Conservation (phyloP, 1,140 invertebrate genomes). For the Hesperophylax magnus region DNA sequence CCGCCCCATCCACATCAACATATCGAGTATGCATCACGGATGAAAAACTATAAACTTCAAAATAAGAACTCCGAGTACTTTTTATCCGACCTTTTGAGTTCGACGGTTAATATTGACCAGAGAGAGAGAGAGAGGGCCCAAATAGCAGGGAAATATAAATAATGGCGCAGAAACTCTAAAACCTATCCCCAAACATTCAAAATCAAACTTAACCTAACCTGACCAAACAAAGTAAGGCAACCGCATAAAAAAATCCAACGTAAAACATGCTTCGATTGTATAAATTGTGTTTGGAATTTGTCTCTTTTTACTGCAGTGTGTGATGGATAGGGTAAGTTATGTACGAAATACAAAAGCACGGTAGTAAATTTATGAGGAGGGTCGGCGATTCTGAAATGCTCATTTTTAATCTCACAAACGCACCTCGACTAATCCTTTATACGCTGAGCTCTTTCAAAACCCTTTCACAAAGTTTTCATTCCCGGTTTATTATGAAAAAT, state of each 20-base stretch:
- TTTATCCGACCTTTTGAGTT: conserved; percentile 20
- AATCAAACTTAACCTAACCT: neutral
- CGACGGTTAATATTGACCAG: conserved; percentile 50
- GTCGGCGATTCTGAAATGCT: conserved; percentile 48
- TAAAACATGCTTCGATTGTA: neutral
- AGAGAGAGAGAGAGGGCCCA: conserved; percentile 27
- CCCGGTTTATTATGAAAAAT: conserved; percentile 29
- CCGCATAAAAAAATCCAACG: neutral
- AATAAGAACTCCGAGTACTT: conserved; percentile 26
- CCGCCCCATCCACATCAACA: no score
- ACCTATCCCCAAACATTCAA: neutral
- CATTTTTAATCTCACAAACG: conserved; percentile 56
- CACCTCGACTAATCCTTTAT: conserved; percentile 48
- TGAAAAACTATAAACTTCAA: neutral
- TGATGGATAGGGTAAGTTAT: neutral
- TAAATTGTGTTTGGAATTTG: neutral
- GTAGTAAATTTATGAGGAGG: conserved; percentile 54
- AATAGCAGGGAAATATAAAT: conserved; percentile 37
- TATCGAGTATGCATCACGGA: neutral
- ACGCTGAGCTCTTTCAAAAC: neutral
- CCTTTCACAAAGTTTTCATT: conserved; percentile 1
- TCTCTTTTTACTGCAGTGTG: neutral
- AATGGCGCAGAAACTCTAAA: conserved; percentile 10
- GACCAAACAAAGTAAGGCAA: neutral
- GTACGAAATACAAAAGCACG: conserved; percentile 46